These are phyloP conservation scores for Oithona nana DNA, from an alignment of 2,888 invertebrate species.

Conservation along the genomic window DNA sequence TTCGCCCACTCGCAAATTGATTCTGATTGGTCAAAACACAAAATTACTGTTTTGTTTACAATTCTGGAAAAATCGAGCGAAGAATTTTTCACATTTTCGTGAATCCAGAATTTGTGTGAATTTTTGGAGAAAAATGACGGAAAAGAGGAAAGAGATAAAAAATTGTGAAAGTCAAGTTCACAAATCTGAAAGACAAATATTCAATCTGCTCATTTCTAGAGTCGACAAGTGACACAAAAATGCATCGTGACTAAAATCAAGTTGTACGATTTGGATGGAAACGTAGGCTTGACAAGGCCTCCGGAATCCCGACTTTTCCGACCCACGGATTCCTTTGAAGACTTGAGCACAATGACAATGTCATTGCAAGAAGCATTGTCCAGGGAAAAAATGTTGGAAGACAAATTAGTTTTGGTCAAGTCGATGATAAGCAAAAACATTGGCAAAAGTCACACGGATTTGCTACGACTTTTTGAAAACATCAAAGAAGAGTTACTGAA, in stretches of 20 bases:
- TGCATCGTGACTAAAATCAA: conserved; percentile 8
- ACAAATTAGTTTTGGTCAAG: background rate
- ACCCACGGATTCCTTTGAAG: conserved; percentile 10
- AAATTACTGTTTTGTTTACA: too few relatives aligned
- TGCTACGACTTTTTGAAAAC: conserved; percentile 11
- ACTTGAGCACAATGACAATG: conserved; percentile 1
- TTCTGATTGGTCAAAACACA: too few relatives aligned
- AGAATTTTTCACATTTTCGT: too few relatives aligned
- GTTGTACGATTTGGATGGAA: conserved; percentile 7
- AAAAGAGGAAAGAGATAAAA: too few relatives aligned
- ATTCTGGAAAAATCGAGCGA: too few relatives aligned
- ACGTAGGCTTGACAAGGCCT: background rate
- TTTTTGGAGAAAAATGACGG: too few relatives aligned
- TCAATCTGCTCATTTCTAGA: too few relatives aligned
- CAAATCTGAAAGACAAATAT: too few relatives aligned
- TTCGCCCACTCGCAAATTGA: too few relatives aligned
- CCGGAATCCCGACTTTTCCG: conserved; percentile 8
- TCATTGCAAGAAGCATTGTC: conserved; percentile 8
- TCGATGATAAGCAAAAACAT: conserved; percentile 12
- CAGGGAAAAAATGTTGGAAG: conserved; percentile 9
- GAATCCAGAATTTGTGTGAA: too few relatives aligned
- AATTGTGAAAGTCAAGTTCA: too few relatives aligned
- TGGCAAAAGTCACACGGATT: conserved; percentile 14
- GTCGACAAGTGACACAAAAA: conserved; percentile 12
- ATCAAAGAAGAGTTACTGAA: conserved; percentile 12